A percentile compares a stretch with the other conserved stretches of the same genome.
phyloP scores from a whole-genome alignment of 2,888 invertebrate species.

The Torymus auratus region DNA sequence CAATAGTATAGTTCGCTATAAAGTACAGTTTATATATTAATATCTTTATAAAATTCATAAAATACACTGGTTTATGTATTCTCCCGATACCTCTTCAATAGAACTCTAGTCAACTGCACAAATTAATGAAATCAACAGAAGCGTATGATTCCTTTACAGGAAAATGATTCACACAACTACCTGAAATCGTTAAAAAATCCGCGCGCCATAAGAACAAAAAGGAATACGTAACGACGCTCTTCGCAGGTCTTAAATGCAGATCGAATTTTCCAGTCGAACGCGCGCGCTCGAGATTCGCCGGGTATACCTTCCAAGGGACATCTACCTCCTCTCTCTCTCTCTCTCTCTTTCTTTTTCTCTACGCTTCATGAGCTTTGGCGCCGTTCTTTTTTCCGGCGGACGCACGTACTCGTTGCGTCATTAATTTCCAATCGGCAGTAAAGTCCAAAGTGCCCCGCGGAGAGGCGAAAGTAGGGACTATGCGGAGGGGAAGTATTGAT shows the following conservation, averaged over 20 bases:
- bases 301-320: background rate
- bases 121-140: too few relatives aligned
- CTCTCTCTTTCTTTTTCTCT: slow-evolving; percentile 2
- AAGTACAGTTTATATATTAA: too few relatives aligned
- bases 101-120: too few relatives aligned
- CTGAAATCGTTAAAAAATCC: background rate
- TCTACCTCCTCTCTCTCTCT: slow-evolving; percentile 9
- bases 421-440: slow-evolving; percentile 57
- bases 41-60: too few relatives aligned
- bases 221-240: slow-evolving; percentile 34
- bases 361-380: slow-evolving; percentile 4
- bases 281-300: slow-evolving; percentile 28
- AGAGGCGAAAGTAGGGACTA: background rate
- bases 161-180: too few relatives aligned
- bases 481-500: background rate
- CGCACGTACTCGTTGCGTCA: slow-evolving; percentile 57
- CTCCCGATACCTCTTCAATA: too few relatives aligned
- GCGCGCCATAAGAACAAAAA: background rate
- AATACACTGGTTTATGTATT: too few relatives aligned
- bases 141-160: too few relatives aligned
- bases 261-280: slow-evolving; percentile 45
- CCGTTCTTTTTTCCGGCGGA: background rate
- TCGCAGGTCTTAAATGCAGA: slow-evolving; percentile 47
- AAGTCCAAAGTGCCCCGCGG: slow-evolving; percentile 31
- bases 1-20: too few relatives aligned